Evolutionary conservation across 2,113 vertebrate species (phyloP).

Genomic region (Pelusios castaneus): DNA sequence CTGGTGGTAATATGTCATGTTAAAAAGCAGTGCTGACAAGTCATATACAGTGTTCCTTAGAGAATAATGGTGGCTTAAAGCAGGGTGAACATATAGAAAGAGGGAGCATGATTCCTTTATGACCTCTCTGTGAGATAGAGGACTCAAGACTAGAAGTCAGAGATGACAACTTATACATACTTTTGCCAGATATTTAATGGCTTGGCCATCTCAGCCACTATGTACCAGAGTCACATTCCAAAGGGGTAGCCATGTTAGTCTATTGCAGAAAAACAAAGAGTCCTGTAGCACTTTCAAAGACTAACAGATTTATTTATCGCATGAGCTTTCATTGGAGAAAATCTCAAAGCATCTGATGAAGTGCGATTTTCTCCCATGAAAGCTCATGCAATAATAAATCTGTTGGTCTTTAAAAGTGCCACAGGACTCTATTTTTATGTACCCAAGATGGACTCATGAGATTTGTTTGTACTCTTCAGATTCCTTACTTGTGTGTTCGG

Average conservation of each 20-base stretch:
- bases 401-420: too few species aligned
- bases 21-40: background rate
- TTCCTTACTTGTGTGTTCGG: conserved; percentile 75
- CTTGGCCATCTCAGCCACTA: background rate
- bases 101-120: background rate
- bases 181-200: accelerated
- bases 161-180: background rate
- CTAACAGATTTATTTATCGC: too few species aligned
- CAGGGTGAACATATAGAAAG: background rate
- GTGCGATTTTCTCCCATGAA: too few species aligned
- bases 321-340: too few species aligned
- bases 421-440: too few species aligned
- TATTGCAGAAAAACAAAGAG: too few species aligned
- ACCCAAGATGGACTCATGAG: background rate
- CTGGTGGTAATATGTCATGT: background rate
- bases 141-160: background rate
- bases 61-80: background rate
- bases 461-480: accelerated
- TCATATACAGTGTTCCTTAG: accelerated
- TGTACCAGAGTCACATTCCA: too few species aligned
- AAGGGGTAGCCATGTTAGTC: too few species aligned
- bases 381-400: too few species aligned
- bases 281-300: too few species aligned
- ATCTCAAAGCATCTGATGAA: too few species aligned
- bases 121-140: background rate